Percentiles rank a stretch among this genome's conserved stretches.
These are phyloP conservation scores for Batillaria attramentaria DNA, from an alignment of 1,140 invertebrate species.

Conservation along the genomic window DNA sequence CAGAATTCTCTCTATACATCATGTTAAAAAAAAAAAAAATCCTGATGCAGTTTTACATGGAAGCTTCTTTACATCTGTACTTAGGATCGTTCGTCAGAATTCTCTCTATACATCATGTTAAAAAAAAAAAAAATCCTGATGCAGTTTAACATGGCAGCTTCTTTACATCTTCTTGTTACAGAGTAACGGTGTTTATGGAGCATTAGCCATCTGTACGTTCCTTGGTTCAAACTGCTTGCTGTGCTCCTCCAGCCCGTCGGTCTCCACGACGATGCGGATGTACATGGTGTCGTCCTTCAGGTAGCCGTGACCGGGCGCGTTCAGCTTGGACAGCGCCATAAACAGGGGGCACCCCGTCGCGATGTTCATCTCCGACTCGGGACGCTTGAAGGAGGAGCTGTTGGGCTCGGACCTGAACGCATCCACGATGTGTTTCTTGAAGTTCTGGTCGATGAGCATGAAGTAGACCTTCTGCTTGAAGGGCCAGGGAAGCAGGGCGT, in stretches of 20 bases:
- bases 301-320: conserved; percentile 53
- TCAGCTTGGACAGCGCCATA: conserved; percentile 49
- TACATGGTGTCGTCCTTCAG: conserved; percentile 67
- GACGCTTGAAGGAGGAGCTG: conserved; percentile 60
- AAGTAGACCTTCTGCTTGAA: conserved; percentile 66
- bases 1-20: too few relatives aligned
- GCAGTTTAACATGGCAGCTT: too few relatives aligned
- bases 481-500: conserved; percentile 67
- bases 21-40: background rate
- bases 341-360: conserved; percentile 68
- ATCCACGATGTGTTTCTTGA: conserved; percentile 72
- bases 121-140: background rate
- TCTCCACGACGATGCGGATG: conserved; percentile 61
- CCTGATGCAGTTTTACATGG: background rate
- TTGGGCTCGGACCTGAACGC: conserved; percentile 62
- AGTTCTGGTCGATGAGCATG: conserved; percentile 62
- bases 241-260: conserved; percentile 19
- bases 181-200: too few relatives aligned
- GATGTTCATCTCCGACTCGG: conserved; percentile 68
- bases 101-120: too few relatives aligned
- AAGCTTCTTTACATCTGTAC: too few relatives aligned
- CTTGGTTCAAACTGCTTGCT: conserved; percentile 27
- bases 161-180: too few relatives aligned
- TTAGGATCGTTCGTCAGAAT: too few relatives aligned
- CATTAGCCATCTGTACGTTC: background rate